These are phyloP conservation scores for Natator depressus DNA, from an alignment of 2,113 vertebrate species.

Conservation along the genomic window DNA sequence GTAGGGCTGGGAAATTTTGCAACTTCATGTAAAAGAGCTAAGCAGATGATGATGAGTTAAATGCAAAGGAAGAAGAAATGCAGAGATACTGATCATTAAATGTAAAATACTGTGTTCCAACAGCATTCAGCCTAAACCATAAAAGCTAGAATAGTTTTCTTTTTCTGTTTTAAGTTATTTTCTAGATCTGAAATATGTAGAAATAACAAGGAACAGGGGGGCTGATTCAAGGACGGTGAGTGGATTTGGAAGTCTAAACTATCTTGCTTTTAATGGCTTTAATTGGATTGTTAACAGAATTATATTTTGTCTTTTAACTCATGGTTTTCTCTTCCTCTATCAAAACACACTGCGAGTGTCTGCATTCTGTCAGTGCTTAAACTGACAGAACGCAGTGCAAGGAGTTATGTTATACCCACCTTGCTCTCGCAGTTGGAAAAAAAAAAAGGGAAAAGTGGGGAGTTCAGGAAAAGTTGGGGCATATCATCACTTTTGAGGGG, in stretches of 20 bases:
- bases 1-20: background rate
- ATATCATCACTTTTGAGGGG: conserved; percentile 1
- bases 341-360: background rate
- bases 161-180: background rate
- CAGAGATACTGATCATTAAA: background rate
- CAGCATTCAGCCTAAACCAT: background rate
- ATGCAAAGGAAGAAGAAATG: background rate
- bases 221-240: conserved; percentile 49
- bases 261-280: conserved; percentile 43
- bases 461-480: background rate
- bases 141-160: background rate
- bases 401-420: background rate
- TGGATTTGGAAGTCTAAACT: conserved; percentile 45
- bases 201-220: conserved; percentile 41
- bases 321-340: background rate
- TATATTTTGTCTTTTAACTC: background rate
- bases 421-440: conserved; percentile 32
- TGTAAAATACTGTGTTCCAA: background rate
- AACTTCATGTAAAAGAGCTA: background rate
- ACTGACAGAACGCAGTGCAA: background rate
- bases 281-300: conserved; percentile 39
- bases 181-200: conserved; percentile 28
- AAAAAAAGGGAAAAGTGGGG: background rate
- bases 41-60: background rate
- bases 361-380: conserved; percentile 1